A percentile compares a stretch with the other conserved stretches of the same genome.
These are phyloP conservation scores for Coreius guichenoti DNA, from an alignment of 2,797 vertebrate genomes.

Conservation along the genomic window DNA sequence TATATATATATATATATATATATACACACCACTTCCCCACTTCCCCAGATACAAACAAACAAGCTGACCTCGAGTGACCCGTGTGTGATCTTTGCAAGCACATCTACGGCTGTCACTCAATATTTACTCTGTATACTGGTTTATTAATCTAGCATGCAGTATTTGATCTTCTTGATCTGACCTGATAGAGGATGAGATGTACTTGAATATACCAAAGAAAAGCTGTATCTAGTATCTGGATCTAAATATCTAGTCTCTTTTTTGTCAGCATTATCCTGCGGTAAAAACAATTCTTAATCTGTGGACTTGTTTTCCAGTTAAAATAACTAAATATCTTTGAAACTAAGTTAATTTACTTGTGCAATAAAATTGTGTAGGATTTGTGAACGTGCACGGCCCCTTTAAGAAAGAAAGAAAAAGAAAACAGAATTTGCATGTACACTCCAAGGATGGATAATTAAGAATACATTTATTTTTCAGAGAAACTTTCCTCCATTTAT, in stretches of 20 bases:
- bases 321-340: not conserved
- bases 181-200: not conserved
- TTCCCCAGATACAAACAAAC: conserved; percentile 15
- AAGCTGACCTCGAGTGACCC: conserved; percentile 10
- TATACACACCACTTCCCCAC: too few relatives aligned
- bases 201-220: not conserved
- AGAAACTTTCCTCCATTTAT: conserved; percentile 38
- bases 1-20: too few relatives aligned
- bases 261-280: not conserved
- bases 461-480: conserved; percentile 28
- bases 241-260: not conserved
- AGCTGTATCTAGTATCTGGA: not conserved
- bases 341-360: too few relatives aligned
- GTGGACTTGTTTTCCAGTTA: not conserved
- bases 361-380: too few relatives aligned
- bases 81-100: not conserved
- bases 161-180: not conserved
- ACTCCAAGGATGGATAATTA: not conserved
- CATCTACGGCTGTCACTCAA: conserved; percentile 32
- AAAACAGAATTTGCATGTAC: not conserved
- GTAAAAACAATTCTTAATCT: not conserved
- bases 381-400: not conserved
- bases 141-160: not conserved
- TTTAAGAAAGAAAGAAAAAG: not conserved
- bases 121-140: conserved; percentile 30